phyloP scores from a whole-genome alignment of 2,797 vertebrate genomes.

The Eremophila alpestris region DNA sequence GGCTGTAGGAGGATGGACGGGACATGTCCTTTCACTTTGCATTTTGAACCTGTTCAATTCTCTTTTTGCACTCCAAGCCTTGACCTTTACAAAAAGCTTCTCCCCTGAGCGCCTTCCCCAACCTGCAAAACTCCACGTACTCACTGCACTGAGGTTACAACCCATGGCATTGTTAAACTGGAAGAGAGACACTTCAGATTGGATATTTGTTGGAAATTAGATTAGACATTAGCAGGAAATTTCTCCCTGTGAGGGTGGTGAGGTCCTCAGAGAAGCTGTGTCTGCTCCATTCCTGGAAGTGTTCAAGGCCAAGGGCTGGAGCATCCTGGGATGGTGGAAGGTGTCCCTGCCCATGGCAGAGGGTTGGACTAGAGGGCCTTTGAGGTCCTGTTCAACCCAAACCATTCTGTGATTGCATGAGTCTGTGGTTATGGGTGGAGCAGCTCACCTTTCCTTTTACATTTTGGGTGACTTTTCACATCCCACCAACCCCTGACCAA shows the following conservation, averaged over 20 bases:
- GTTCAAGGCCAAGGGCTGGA: neutral
- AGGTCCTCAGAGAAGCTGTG: neutral
- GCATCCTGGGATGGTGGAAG: neutral
- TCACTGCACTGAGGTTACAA: fast-evolving
- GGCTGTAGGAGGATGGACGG: neutral
- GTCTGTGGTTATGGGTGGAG: too few species aligned
- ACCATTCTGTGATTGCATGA: neutral
- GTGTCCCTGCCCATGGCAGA: neutral
- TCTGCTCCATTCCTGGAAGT: neutral
- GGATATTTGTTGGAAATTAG: neutral
- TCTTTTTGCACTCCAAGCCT: neutral
- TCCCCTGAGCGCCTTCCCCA: neutral
- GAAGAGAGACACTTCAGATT: neutral
- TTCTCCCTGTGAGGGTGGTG: neutral
- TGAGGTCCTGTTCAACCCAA: neutral
- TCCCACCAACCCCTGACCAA: neutral
- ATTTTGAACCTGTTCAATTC: neutral
- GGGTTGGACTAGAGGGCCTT: neutral
- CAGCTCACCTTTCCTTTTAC: neutral
- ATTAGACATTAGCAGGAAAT: neutral
- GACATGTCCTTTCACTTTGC: neutral
- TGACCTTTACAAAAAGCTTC: neutral
- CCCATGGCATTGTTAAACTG: neutral
- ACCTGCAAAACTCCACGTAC: neutral
- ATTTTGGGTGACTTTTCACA: neutral